Base-by-base conservation (phyloP, 2,113 vertebrate genomes). In the Puffinus mauretanicus region DNA sequence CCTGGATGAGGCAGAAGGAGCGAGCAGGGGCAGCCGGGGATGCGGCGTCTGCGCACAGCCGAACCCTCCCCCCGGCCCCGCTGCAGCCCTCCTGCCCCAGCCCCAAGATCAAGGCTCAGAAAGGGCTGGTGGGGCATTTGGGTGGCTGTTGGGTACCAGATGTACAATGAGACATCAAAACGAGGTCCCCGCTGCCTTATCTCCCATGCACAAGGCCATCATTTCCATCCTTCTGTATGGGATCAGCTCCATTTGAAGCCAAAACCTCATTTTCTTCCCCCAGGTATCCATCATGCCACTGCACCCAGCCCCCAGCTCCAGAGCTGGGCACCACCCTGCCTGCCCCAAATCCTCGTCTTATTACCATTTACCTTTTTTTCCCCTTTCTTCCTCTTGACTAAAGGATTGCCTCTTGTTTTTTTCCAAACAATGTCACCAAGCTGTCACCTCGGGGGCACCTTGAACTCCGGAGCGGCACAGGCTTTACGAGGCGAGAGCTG, bases 381-480 rank as follows among this genome's bases (percentile, higher is more conserved):
- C 32, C 4, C 2, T 1, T 40, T 72, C 30, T 38, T 58, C 47
- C 36, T 72, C 49, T 38, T 25, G 13, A 57, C 64, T 52, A 49
- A 71, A 79, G 26, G 67, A 73, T 76, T 61, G 7, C 20, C 30
- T 29, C 21, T 24, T 64, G 11, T 0, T 78, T 46, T 89, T 72
- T 82, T 14, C 40, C 51, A 81, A 46, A 36, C 30, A 29, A 52
- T 82, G 82, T 92, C 86, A 67, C 82, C 76, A 44, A 88, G 64
- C 87, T 32, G 13, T 91, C 88, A 95, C 91, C 89, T 97, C 26
- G 0, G 32, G 97, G 94, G 44, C 95, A 97, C 97, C 96, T 97
- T 96, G 96, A 97, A 82, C 92, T 93, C 75, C 0, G 0, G 92
- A 86, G 67, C 34, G 0, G 4, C 20, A 9, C 26, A 72, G 86